Evolutionary conservation across 2,797 vertebrate genomes (phyloP).

Genomic region (Thaleichthys pacificus): DNA sequence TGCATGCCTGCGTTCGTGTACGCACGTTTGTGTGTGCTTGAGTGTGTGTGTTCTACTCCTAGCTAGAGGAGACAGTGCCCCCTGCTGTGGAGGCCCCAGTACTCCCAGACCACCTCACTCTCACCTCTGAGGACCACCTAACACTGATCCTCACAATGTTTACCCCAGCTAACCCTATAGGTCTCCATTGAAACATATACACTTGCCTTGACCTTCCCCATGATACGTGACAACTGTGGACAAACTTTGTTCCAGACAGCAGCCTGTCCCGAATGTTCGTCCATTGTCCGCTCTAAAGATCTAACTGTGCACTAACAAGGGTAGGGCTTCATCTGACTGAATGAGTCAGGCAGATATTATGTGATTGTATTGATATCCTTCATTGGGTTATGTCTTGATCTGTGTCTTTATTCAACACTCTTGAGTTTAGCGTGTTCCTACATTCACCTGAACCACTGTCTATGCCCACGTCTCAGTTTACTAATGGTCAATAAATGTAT

Average conservation of each 20-base stretch:
- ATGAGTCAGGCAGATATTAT: no score
- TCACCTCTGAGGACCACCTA: neutral
- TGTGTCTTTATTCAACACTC: no score
- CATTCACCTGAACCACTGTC: no score
- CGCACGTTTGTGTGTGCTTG: neutral
- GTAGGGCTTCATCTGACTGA: no score
- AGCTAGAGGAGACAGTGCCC: conserved; percentile 78
- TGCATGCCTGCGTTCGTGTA: neutral
- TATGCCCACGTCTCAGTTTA: no score
- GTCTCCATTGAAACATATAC: neutral
- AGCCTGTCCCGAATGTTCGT: neutral
- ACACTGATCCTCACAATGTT: neutral
- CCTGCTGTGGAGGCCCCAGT: conserved; percentile 67
- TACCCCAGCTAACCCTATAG: neutral
- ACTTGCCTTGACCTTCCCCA: neutral
- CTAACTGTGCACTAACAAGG: neutral
- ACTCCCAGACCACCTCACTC: conserved; percentile 43
- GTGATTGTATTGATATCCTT: no score
- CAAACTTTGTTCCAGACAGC: neutral
- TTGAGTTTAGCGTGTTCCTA: no score
- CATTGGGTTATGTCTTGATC: no score
- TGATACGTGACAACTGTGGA: neutral
- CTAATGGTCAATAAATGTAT: no score
- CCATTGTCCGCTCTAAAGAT: neutral
- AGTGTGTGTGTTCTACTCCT: conserved; percentile 20